Evolutionary conservation across 2,113 vertebrate genomes (phyloP).

Genomic region (Coryphaenoides rupestris): DNA sequence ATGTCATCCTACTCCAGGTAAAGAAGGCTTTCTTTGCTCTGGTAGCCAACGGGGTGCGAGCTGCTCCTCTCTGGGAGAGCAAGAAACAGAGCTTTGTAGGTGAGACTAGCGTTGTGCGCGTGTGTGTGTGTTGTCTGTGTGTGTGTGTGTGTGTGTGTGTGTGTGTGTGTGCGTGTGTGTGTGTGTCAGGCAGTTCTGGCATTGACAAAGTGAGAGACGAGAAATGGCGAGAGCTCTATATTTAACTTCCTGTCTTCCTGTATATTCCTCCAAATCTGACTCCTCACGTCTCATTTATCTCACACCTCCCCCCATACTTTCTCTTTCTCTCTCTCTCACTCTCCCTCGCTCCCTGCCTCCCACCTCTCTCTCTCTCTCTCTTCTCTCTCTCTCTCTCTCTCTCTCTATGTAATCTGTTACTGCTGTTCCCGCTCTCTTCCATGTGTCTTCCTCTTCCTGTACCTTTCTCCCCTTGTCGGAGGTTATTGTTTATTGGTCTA

Average conservation of each 20-base stretch:
- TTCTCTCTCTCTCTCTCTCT: background rate
- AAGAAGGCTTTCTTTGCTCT: conserved; percentile 95
- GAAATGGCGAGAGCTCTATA: conserved; percentile 1
- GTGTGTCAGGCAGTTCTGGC: background rate
- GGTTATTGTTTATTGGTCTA: too few species aligned
- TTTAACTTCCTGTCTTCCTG: conserved; percentile 10
- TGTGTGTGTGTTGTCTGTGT: conserved; percentile 14
- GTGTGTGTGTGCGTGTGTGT: conserved; percentile 11
- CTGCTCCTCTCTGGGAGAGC: conserved; percentile 92
- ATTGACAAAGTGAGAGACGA: background rate
- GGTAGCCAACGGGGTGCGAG: conserved; percentile 91
- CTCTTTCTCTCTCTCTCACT: background rate
- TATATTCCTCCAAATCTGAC: too few species aligned
- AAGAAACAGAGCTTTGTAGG: conserved; percentile 95
- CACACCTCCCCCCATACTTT: background rate
- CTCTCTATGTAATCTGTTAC: background rate
- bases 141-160: conserved; percentile 11
- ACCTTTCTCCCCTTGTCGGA: too few species aligned
- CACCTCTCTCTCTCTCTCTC: too few species aligned
- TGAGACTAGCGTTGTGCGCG: conserved; percentile 55
- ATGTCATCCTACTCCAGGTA: conserved; percentile 70
- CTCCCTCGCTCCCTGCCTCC: background rate
- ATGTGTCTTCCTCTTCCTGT: background rate
- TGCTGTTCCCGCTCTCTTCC: background rate
- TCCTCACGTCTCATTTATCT: too few species aligned